Conservation (phyloP, 2,113 vertebrate species). For the Antechinus flavipes region DNA sequence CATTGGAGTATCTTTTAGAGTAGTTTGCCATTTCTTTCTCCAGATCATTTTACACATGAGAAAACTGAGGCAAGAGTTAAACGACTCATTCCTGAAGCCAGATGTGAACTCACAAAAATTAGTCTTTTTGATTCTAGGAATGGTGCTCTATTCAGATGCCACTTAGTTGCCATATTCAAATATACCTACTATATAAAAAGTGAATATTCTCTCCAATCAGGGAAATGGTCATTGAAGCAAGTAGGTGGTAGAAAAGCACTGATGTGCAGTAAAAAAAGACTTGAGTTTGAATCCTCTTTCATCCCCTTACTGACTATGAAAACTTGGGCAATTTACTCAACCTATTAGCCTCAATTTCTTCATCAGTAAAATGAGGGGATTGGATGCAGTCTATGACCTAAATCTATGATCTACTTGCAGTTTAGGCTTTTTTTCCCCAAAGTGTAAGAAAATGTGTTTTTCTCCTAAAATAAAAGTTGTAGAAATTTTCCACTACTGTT, state of each 20-base stretch:
- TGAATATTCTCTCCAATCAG: not conserved
- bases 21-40: not conserved
- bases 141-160: not conserved
- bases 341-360: not conserved
- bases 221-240: not conserved
- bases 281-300: not conserved
- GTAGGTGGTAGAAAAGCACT: not conserved
- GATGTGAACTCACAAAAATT: not conserved
- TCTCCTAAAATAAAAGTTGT: conserved; percentile 21
- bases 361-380: not conserved
- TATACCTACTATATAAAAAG: not conserved
- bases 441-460: not conserved
- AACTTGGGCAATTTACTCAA: not conserved
- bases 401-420: not conserved
- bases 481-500: not conserved
- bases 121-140: not conserved
- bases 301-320: not conserved
- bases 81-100: not conserved
- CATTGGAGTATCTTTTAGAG: not conserved
- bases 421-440: not conserved
- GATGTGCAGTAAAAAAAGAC: not conserved
- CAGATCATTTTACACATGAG: not conserved
- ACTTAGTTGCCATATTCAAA: not conserved
- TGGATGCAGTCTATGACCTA: not conserved
- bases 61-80: not conserved